Evolutionary conservation across 1,140 invertebrate species (phyloP).

Genomic region (Drosophila quadrilineata): DNA sequence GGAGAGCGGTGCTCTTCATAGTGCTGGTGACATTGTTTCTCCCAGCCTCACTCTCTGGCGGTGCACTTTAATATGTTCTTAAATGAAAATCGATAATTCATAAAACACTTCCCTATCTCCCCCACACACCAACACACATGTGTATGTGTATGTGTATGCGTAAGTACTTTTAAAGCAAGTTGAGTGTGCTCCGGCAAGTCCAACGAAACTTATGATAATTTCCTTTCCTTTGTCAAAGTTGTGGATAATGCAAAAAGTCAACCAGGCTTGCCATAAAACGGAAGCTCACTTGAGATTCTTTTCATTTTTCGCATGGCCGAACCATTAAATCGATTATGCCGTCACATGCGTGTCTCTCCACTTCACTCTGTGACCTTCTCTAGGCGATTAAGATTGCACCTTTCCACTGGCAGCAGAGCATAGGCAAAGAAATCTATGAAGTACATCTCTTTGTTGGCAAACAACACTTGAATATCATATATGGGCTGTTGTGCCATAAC

Average conservation of each 20-base stretch:
- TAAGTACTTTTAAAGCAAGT: constrained; percentile 38
- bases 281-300: constrained; percentile 35
- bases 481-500: too few species aligned
- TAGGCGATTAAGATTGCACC: constrained; percentile 35
- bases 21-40: constrained; percentile 15
- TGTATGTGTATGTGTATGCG: constrained; percentile 25
- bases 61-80: constrained; percentile 42
- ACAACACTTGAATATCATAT: neutral
- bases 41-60: neutral
- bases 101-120: constrained; percentile 28
- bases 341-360: too few species aligned
- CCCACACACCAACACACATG: neutral
- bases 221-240: constrained; percentile 57
- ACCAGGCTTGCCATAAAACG: constrained; percentile 29
- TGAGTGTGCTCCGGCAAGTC: constrained; percentile 17
- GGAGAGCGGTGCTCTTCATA: constrained; percentile 9
- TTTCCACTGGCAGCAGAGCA: neutral
- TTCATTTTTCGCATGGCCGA: constrained; percentile 39
- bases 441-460: neutral
- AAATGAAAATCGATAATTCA: constrained; percentile 62
- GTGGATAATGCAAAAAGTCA: constrained; percentile 46
- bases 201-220: constrained; percentile 55
- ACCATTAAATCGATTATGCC: constrained; percentile 42
- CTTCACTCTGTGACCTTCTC: constrained; percentile 17
- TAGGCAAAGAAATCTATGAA: neutral